Evolutionary conservation across 2,113 vertebrate genomes (phyloP).

Genomic region (Tetrao urogallus): DNA sequence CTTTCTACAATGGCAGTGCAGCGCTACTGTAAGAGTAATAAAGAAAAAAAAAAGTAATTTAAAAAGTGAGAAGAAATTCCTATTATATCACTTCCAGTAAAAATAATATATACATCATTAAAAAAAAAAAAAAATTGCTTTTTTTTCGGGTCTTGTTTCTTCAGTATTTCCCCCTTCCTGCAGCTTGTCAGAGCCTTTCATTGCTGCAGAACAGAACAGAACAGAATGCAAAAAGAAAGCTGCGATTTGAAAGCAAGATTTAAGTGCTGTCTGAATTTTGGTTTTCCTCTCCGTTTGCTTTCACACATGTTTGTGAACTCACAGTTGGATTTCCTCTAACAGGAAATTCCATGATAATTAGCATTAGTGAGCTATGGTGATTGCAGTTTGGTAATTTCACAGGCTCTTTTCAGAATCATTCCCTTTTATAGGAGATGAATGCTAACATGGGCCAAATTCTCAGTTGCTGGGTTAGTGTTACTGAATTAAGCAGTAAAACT

Average conservation of each 20-base stretch:
- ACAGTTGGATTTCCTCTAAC: constrained; percentile 37
- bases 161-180: not conserved
- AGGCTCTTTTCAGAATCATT: constrained; percentile 14
- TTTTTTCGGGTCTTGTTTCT: not conserved
- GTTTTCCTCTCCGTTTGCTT: not conserved
- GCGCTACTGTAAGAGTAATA: not conserved
- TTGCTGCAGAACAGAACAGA: not conserved
- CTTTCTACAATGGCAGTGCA: not conserved
- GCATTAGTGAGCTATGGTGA: constrained; percentile 16
- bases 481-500: not conserved
- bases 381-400: not conserved
- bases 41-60: constrained; percentile 1
- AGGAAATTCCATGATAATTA: constrained; percentile 48
- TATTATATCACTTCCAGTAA: not conserved
- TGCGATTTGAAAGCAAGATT: not conserved
- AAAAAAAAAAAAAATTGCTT: not conserved
- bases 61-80: not conserved
- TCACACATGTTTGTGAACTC: constrained; percentile 29
- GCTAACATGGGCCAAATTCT: not conserved
- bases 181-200: not conserved
- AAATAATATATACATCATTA: not conserved
- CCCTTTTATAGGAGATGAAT: constrained; percentile 1
- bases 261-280: not conserved
- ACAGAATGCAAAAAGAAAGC: not conserved
- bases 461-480: not conserved